Evolutionary conservation across 2,888 invertebrate species (phyloP).

Genomic region (Eupithecia vulgata): DNA sequence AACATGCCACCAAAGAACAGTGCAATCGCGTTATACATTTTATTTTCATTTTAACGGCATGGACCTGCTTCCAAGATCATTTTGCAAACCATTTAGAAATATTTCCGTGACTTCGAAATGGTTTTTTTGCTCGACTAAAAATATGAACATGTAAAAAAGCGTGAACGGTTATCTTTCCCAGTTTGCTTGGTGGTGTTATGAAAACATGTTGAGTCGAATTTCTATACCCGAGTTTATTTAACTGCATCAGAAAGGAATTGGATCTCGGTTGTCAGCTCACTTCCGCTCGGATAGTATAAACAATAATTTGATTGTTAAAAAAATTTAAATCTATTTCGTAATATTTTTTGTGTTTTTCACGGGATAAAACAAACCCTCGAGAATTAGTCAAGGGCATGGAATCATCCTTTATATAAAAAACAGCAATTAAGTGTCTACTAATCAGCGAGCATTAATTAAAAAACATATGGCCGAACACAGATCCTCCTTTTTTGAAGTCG

Average conservation of each 20-base stretch:
- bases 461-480: too few species aligned
- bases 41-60: not conserved
- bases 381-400: too few species aligned
- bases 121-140: not conserved
- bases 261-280: not conserved
- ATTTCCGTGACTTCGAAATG: constrained; percentile 4
- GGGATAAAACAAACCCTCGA: too few species aligned
- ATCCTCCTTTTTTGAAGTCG: too few species aligned
- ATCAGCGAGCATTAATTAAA: too few species aligned
- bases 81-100: constrained; percentile 6
- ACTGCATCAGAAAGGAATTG: not conserved
- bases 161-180: not conserved
- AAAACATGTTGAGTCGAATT: not conserved
- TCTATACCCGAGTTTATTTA: not conserved
- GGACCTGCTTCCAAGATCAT: constrained; percentile 4
- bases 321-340: too few species aligned
- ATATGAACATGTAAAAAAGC: not conserved
- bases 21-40: constrained; percentile 7
- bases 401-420: too few species aligned
- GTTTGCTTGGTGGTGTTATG: not conserved
- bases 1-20: constrained; percentile 3
- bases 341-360: too few species aligned
- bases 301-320: not conserved
- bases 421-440: too few species aligned
- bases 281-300: not conserved